Base-by-base conservation (phyloP, 2,113 vertebrate species). In the Syrrhaptes paradoxus region DNA sequence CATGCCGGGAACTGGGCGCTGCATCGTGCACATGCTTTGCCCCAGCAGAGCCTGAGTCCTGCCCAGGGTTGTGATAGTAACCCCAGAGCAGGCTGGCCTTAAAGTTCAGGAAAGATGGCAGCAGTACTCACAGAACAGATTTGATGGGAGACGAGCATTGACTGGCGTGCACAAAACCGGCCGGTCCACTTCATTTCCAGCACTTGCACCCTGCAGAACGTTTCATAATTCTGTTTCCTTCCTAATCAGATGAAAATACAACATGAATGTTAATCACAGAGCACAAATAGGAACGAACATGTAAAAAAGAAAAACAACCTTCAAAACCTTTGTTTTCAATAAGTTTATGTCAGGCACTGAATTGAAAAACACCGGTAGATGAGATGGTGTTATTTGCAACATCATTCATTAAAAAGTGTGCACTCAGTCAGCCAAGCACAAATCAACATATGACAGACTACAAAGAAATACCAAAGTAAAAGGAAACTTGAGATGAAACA, bases 401-500 rank as follows among this genome's bases (percentile, higher is more conserved):
- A 73, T 54, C 86, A 11, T 28, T 59, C 89, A 32, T 59, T 29
- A 49, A 49, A 5, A 73, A 65, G 51, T 4, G 59, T n/a, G 83
- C 3, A 0, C 67, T 38, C 58, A 29, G 34, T 8, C 87, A 89
- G 85, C 81, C 80, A 70, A 79, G 93, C 52, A 25, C 80, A 32
- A 57, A 58, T 29, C 95, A 70, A 5, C 90, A 9, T 48, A 8
- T 4, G 31, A 55, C 73, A 78, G 84, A 58, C 89, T 67, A 72
- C 91, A 83, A 22, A 87, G 81, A 86, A 67, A 88, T 67, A 46
- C 89, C 65, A 59, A 71, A 80, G 81, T 17, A 55, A 67, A 76
- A 75, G 77, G 92, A 85, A 91, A 93, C 74, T 24, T 13, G 34
- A 79, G 90, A 87, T 87, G 92, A 78, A 95, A 65, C 65, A 14